Evolutionary conservation across 2,113 vertebrate species (phyloP).

Genomic region (Onychorhynchus coronatus): DNA sequence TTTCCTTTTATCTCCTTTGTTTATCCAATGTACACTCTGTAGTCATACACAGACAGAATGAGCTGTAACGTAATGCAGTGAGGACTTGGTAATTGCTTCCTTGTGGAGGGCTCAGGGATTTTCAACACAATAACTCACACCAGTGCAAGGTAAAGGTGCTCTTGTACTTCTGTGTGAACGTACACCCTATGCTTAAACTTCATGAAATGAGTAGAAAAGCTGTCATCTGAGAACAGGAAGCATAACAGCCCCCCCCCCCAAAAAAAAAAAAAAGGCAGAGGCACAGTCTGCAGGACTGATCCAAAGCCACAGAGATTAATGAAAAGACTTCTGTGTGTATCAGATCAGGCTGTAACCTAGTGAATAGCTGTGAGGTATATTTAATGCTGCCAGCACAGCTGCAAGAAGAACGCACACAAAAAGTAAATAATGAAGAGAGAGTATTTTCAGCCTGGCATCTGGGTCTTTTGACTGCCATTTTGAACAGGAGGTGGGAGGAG

Average conservation of each 20-base stretch:
- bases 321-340: slow-evolving; percentile 7
- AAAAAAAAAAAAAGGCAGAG: not conserved
- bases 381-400: slow-evolving; percentile 56
- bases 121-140: not conserved
- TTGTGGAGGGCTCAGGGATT: not conserved
- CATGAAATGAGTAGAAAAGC: not conserved
- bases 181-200: not conserved
- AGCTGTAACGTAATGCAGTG: not conserved
- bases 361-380: slow-evolving; percentile 24
- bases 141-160: not conserved
- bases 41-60: not conserved
- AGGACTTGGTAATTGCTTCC: not conserved
- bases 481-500: slow-evolving; percentile 23
- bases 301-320: not conserved
- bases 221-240: not conserved
- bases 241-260: not conserved
- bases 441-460: slow-evolving; percentile 51
- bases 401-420: slow-evolving; percentile 16
- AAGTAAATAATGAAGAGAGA: slow-evolving; percentile 25
- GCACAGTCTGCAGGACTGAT: not conserved
- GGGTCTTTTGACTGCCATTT: slow-evolving; percentile 21
- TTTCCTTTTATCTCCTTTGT: not conserved
- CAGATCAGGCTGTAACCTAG: not conserved
- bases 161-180: not conserved
- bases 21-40: not conserved